A percentile compares a stretch with the other conserved stretches of the same genome.
Conservation (phyloP, 2,888 invertebrate species). For the Ypsolopha scabrella region DNA sequence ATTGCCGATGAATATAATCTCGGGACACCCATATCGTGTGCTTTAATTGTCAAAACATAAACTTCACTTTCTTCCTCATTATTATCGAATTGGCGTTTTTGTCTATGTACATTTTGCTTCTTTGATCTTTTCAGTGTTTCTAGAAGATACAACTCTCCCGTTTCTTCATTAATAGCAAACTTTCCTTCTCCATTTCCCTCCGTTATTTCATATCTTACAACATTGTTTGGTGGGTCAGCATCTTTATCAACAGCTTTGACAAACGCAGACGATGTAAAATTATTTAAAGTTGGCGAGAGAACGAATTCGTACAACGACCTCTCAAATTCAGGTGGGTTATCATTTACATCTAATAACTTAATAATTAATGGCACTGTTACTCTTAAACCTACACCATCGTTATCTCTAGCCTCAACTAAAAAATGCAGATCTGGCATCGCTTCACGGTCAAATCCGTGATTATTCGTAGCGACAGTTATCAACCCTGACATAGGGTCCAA, state of each 20-base stretch:
- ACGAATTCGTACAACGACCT: conserved; percentile 84
- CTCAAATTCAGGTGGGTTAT: conserved; percentile 88
- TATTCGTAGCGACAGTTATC: conserved; percentile 82
- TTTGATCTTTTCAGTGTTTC: conserved; percentile 60
- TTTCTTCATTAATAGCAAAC: conserved; percentile 79
- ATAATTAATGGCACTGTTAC: conserved; percentile 81
- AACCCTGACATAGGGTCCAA: conserved; percentile 84
- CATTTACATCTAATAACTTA: conserved; percentile 84
- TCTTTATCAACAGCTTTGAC: conserved; percentile 88
- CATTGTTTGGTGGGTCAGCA: conserved; percentile 86
- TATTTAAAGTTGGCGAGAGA: conserved; percentile 77
- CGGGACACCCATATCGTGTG: conserved; percentile 88
- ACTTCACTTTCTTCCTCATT: conserved; percentile 59
- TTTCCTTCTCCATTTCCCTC: conserved; percentile 82
- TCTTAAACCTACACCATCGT: conserved; percentile 83
- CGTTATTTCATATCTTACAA: conserved; percentile 85
- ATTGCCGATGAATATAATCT: conserved; percentile 78
- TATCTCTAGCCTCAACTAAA: conserved; percentile 89
- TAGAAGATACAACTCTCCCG: conserved; percentile 76
- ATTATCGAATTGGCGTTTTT: conserved; percentile 56
- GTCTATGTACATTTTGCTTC: conserved; percentile 48
- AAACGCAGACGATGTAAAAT: conserved; percentile 82
- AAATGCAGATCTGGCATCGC: conserved; percentile 80
- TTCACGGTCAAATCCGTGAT: conserved; percentile 87
- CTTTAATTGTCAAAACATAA: conserved; percentile 79